Evolutionary conservation across 2,113 vertebrate species (phyloP), one percentile per base, ranked within the genome.

Genomic region (Muscicapa adusta): DNA sequence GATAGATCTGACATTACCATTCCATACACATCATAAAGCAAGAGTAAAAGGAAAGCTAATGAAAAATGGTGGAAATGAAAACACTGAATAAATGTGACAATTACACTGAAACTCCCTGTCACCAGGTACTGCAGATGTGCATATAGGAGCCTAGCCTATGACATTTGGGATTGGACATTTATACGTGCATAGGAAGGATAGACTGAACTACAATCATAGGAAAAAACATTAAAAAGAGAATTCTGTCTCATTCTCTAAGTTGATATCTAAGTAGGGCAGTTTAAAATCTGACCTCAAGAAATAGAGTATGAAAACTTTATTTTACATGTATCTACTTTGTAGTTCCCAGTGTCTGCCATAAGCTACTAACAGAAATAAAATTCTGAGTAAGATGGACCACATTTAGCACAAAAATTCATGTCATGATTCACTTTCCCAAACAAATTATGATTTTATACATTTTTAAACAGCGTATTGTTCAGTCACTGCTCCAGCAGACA

Each of bases 11-110:
- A 56, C 63, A 74, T 91, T 88, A 80, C 57, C 34, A 79, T 90
- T 94, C 75, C 75, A 61, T 48, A 67, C 72, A 95, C 65, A 80
- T 51, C 82, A 93, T 67, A 90, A 93, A 82, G 72, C 78, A 88
- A 82, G 54, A 87, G 66, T 13, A 75, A 88, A 72, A 51, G 51
- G 67, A 87, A 68, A 83, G 51, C 38, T 79, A 83, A 88, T 71
- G 81, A 85, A 90, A 91, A 72, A 56, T 81, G 60, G 58, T 65
- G 33, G 74, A 62, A 56, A 9, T 80, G 71, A 60, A 85, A 78
- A 40, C 54, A 74, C 36, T 40, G 60, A 88, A 89, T 61, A 88
- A 89, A 90, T 67, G 67, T 50, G 72, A 67, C 75, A 88, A 17
- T 47, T 70, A 54, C 38, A 36, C 25, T 13, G 51, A 76, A 82